phyloP scores from a whole-genome alignment of 2,888 invertebrate species.

The Auanema freiburgensis region DNA sequence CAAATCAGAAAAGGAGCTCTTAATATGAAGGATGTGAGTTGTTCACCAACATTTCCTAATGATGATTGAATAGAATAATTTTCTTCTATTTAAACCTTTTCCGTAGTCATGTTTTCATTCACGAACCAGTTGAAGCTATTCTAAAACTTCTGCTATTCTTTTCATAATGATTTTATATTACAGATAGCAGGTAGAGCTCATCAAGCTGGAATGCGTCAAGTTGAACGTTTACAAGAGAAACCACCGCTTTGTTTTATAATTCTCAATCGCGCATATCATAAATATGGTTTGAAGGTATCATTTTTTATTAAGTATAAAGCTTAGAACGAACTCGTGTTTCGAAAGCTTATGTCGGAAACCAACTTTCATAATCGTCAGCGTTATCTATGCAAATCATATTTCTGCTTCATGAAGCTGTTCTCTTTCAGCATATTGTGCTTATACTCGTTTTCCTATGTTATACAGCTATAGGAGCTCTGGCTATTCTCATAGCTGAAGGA shows the following conservation, averaged over 20 bases:
- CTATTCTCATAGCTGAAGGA: conserved; percentile 45
- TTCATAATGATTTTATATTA: conserved; percentile 13
- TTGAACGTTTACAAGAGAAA: conserved; percentile 42
- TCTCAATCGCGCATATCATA: conserved; percentile 48
- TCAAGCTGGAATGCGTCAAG: conserved; percentile 41
- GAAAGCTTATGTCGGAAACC: background rate
- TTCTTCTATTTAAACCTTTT: too few relatives aligned
- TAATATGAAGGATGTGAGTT: conserved; percentile 44
- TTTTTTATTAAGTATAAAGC: background rate
- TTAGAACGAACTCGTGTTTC: background rate
- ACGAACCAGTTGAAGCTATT: too few relatives aligned
- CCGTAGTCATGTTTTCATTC: too few relatives aligned
- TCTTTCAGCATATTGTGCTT: conserved; percentile 45
- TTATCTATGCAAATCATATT: background rate
- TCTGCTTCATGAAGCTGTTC: background rate
- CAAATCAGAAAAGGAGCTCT: conserved; percentile 39
- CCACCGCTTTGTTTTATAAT: conserved; percentile 49
- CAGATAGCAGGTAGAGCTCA: conserved; percentile 52
- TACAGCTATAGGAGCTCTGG: conserved; percentile 41
- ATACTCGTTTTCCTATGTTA: conserved; percentile 46
- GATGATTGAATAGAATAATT: too few relatives aligned
- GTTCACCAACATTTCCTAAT: conserved; percentile 1
- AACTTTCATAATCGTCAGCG: background rate
- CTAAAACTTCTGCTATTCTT: background rate
- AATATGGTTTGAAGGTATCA: conserved; percentile 40